These are phyloP conservation scores for Bombus waltoni DNA, from an alignment of 1,140 invertebrate genomes.

Conservation along the genomic window DNA sequence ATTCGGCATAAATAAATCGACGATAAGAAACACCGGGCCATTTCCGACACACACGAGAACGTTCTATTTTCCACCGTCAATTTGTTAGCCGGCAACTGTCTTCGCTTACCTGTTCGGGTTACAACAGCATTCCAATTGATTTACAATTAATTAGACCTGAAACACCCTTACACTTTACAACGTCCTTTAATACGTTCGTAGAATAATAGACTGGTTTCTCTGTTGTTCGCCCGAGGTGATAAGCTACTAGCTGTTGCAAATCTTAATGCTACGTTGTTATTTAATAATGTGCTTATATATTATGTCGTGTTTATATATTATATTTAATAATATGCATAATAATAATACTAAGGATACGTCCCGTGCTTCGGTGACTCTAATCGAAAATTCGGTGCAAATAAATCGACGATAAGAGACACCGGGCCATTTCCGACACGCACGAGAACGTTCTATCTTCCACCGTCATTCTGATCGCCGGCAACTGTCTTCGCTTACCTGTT, in stretches of 20 bases:
- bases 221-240: constrained; percentile 14
- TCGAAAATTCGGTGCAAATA: neutral
- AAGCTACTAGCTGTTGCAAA: constrained; percentile 2
- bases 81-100: too few relatives aligned
- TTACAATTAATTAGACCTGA: constrained; percentile 65
- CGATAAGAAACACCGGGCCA: neutral
- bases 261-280: too few relatives aligned
- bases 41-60: neutral
- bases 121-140: constrained; percentile 38
- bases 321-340: neutral
- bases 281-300: too few relatives aligned
- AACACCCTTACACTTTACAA: constrained; percentile 26
- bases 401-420: neutral
- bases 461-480: too few relatives aligned
- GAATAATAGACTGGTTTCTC: constrained; percentile 52
- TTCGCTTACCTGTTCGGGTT: neutral
- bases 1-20: neutral
- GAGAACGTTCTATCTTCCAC: neutral
- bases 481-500: neutral
- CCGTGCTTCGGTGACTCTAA: neutral
- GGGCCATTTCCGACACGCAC: neutral
- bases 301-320: too few relatives aligned
- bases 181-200: constrained; percentile 19
- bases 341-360: neutral
- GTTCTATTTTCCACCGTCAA: too few relatives aligned